Conservation (phyloP, 2,888 invertebrate genomes). For the Dusona sp. region DNA sequence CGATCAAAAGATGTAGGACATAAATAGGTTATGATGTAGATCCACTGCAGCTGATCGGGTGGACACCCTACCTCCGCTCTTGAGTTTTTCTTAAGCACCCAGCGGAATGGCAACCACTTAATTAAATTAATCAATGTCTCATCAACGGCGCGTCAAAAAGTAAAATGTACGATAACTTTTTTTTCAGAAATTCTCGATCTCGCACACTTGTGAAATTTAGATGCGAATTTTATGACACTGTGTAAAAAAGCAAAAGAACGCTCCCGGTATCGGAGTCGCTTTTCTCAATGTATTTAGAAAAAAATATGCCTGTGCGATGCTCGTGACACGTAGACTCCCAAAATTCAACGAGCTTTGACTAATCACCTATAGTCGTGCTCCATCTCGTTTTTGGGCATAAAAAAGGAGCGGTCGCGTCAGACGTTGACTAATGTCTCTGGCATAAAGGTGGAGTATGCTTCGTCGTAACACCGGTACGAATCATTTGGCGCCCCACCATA, state of each 20-base stretch:
- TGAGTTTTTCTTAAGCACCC: not conserved
- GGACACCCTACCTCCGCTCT: not conserved
- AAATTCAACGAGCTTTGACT: conserved; percentile 67
- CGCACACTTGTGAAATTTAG: not conserved
- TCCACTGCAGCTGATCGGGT: not conserved
- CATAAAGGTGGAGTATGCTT: conserved; percentile 48
- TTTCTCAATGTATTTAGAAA: conserved; percentile 29
- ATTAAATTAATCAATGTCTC: not conserved
- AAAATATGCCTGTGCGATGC: conserved; percentile 24
- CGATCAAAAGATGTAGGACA: not conserved
- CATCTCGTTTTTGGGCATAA: conserved; percentile 41
- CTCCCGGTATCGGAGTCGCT: not conserved
- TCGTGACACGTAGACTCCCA: conserved; percentile 26
- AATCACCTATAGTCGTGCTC: conserved; percentile 53
- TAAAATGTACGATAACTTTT: not conserved
- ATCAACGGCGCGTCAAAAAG: not conserved
- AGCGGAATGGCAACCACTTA: not conserved
- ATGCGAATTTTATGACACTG: not conserved
- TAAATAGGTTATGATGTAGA: not conserved
- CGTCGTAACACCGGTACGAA: conserved; percentile 31
- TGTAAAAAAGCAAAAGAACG: not conserved
- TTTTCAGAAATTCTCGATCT: not conserved
- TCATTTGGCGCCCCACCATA: conserved; percentile 45
- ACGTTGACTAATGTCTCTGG: conserved; percentile 66
- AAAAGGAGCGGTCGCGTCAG: conserved; percentile 66